Percentiles rank a stretch among this genome's conserved stretches.
Conservation (phyloP, 2,113 vertebrate species). For the Aegotheles bennettii region DNA sequence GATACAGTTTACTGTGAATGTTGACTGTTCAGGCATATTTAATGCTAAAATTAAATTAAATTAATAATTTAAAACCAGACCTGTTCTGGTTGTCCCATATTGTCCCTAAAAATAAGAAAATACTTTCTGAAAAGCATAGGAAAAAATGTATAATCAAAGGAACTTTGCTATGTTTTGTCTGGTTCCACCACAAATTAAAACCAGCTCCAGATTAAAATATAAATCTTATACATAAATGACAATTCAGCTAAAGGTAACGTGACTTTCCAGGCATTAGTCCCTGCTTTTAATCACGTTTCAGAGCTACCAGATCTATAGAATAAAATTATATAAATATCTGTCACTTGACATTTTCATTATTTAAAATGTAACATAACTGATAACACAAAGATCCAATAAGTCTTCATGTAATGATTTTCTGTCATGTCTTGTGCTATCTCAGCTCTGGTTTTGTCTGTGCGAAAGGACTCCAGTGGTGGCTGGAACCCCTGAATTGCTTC, state of each 20-base stretch:
- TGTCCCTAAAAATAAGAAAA: slow-evolving; percentile 5
- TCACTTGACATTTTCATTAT: neutral
- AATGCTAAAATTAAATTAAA: no score
- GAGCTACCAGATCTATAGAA: neutral
- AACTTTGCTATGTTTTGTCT: neutral
- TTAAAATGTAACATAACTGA: neutral
- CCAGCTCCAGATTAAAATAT: neutral
- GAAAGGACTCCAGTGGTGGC: neutral
- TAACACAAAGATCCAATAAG: neutral
- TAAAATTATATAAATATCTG: neutral
- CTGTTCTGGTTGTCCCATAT: neutral
- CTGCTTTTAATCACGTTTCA: neutral
- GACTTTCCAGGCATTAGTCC: neutral
- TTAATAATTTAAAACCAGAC: no score
- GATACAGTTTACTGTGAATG: slow-evolving; percentile 35
- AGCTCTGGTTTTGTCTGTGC: neutral
- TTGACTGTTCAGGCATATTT: slow-evolving; percentile 50
- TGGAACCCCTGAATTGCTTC: neutral
- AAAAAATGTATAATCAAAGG: neutral
- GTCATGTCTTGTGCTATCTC: neutral
- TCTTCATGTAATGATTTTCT: neutral
- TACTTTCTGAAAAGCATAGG: neutral
- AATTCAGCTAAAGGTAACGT: neutral
- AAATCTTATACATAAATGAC: neutral
- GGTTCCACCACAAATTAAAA: neutral